Evolutionary conservation across 2,113 vertebrate genomes (phyloP).

Genomic region (Myanophis thanlyinensis): DNA sequence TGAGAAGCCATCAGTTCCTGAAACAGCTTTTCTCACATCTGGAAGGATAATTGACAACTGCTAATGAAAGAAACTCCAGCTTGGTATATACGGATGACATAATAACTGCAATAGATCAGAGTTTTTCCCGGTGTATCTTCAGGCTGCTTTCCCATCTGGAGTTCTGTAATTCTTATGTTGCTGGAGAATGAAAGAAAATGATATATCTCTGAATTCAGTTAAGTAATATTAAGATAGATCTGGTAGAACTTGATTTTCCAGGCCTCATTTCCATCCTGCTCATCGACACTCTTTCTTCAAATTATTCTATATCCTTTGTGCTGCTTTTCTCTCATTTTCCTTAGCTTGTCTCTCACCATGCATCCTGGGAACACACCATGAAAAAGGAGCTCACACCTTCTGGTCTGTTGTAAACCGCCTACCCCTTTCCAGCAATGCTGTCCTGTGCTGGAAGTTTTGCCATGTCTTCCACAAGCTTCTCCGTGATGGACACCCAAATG

Average conservation of each 20-base stretch:
- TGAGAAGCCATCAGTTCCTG: background rate
- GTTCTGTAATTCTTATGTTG: background rate
- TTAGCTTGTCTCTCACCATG: constrained; percentile 83
- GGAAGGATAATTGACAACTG: background rate
- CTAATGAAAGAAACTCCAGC: background rate
- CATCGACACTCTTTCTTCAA: background rate
- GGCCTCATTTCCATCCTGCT: rapidly evolving
- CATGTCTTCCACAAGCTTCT: constrained; percentile 98
- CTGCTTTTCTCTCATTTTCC: constrained; percentile 56
- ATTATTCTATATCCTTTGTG: background rate
- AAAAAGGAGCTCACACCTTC: constrained; percentile 96
- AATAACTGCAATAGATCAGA: background rate
- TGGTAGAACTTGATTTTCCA: background rate
- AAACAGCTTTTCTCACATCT: background rate
- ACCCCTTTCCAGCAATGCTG: constrained; percentile 92
- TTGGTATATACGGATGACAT: background rate
- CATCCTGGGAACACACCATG: constrained; percentile 97
- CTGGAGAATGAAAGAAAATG: background rate
- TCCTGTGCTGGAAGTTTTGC: constrained; percentile 99
- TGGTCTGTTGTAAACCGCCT: constrained; percentile 93
- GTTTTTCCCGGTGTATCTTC: background rate
- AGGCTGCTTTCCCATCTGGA: background rate
- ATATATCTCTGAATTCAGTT: background rate
- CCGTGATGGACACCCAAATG: constrained; percentile 91
- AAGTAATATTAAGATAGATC: background rate